phyloP scores from a whole-genome alignment of 2,888 invertebrate species.

The Pediacus dermestoides region DNA sequence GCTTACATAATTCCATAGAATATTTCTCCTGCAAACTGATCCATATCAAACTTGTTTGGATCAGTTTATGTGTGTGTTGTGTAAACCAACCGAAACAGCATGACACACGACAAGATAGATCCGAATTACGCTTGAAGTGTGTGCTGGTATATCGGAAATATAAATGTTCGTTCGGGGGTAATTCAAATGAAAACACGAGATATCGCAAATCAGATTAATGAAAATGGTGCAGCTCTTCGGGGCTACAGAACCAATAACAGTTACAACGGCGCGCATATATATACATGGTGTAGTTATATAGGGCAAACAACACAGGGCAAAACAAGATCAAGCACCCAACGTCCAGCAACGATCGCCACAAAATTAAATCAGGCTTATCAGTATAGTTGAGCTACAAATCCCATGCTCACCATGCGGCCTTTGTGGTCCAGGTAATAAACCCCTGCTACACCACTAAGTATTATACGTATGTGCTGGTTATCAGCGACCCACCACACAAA shows the following conservation, averaged over 20 bases:
- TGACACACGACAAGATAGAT: no score
- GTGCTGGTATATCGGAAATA: conserved; percentile 17
- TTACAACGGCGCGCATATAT: conserved; percentile 20
- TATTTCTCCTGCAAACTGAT: no score
- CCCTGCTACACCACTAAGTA: not conserved
- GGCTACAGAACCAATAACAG: conserved; percentile 35
- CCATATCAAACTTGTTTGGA: no score
- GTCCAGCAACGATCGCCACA: conserved; percentile 42
- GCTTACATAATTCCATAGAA: no score
- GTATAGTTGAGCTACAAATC: conserved; percentile 24
- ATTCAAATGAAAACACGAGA: conserved; percentile 25
- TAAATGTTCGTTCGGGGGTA: conserved; percentile 27
- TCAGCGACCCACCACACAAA: conserved; percentile 1
- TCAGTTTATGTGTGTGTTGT: no score
- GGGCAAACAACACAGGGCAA: conserved; percentile 40
- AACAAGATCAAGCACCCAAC: conserved; percentile 43
- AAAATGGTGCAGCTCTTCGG: conserved; percentile 33
- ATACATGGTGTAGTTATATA: no score
- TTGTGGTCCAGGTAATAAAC: conserved; percentile 13
- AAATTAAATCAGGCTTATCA: conserved; percentile 47
- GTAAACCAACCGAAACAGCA: no score
- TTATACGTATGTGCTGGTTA: conserved; percentile 4
- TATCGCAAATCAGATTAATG: conserved; percentile 37
- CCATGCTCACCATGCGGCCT: conserved; percentile 3
- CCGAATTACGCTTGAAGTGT: conserved; percentile 4